Percentiles rank a stretch among this genome's conserved stretches.
These are phyloP conservation scores for Brassicogethes aeneus DNA, from an alignment of 2,888 invertebrate species.

Conservation along the genomic window DNA sequence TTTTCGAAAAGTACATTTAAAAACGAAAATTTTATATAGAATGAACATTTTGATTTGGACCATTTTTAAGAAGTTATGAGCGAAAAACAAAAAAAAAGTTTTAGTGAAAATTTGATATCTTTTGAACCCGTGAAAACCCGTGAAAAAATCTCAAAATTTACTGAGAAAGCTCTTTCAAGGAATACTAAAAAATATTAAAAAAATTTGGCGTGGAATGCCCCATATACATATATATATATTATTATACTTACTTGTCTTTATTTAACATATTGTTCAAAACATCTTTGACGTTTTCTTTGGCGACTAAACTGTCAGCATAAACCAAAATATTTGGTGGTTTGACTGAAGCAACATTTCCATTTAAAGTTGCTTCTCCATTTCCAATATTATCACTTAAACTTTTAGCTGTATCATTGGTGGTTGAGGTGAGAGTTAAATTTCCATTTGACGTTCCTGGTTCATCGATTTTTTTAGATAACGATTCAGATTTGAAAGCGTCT, in stretches of 20 bases:
- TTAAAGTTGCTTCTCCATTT: conserved; percentile 9
- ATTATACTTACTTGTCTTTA: conserved; percentile 54
- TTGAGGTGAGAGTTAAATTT: not conserved
- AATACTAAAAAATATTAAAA: too few species aligned
- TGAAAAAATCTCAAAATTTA: too few species aligned
- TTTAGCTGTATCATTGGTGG: conserved; percentile 5
- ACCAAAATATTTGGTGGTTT: conserved; percentile 77
- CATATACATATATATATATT: too few species aligned
- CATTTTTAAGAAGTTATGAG: too few species aligned
- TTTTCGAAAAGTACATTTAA: too few species aligned
- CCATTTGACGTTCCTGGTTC: not conserved
- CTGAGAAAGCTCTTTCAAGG: too few species aligned
- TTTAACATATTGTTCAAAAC: conserved; percentile 62
- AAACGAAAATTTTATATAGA: too few species aligned
- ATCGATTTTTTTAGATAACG: conserved; percentile 2
- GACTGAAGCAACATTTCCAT: conserved; percentile 12
- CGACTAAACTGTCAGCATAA: conserved; percentile 68
- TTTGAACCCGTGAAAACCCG: too few species aligned
- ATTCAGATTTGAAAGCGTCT: not conserved
- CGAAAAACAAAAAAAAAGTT: too few species aligned
- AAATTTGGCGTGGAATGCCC: too few species aligned
- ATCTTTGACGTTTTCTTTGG: conserved; percentile 64
- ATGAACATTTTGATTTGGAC: too few species aligned
- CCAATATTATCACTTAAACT: conserved; percentile 5
- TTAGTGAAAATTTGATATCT: too few species aligned